Conservation (phyloP, 2,113 vertebrate species). For the Euleptes europaea region DNA sequence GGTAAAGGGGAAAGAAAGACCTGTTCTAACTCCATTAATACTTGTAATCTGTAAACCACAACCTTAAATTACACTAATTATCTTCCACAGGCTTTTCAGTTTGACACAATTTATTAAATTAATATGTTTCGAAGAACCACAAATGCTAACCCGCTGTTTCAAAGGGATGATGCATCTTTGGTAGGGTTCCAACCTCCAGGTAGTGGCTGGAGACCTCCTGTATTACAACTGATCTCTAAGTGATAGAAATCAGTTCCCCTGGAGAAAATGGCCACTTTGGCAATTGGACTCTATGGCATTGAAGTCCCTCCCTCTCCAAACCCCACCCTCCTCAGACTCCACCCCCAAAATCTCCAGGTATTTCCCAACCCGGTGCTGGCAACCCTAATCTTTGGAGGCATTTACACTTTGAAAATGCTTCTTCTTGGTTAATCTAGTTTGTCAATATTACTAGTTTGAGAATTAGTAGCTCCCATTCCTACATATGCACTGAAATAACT, state of each 20-base stretch:
- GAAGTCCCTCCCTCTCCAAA: too few relatives aligned
- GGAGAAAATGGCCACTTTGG: too few relatives aligned
- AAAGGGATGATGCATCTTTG: not conserved
- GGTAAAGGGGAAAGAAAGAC: fast-evolving
- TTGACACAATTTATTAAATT: conserved; percentile 12
- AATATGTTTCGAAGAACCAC: not conserved
- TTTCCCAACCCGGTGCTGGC: too few relatives aligned
- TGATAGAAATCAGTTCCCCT: too few relatives aligned
- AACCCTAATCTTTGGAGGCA: too few relatives aligned
- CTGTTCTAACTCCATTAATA: not conserved
- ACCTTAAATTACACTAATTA: not conserved
- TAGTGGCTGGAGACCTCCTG: too few relatives aligned
- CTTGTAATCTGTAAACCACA: not conserved
- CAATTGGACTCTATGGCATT: too few relatives aligned
- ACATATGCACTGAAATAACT: not conserved
- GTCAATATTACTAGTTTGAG: not conserved
- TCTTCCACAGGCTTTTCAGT: not conserved
- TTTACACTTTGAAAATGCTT: not conserved
- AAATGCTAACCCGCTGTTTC: fast-evolving
- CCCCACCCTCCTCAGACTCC: too few relatives aligned
- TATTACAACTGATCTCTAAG: too few relatives aligned
- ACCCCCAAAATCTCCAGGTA: too few relatives aligned
- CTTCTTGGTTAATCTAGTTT: not conserved
- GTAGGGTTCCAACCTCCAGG: too few relatives aligned
- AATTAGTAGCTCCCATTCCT: not conserved